These are phyloP conservation scores for Caprella mutica DNA, from an alignment of 2,888 invertebrate genomes.

Conservation along the genomic window DNA sequence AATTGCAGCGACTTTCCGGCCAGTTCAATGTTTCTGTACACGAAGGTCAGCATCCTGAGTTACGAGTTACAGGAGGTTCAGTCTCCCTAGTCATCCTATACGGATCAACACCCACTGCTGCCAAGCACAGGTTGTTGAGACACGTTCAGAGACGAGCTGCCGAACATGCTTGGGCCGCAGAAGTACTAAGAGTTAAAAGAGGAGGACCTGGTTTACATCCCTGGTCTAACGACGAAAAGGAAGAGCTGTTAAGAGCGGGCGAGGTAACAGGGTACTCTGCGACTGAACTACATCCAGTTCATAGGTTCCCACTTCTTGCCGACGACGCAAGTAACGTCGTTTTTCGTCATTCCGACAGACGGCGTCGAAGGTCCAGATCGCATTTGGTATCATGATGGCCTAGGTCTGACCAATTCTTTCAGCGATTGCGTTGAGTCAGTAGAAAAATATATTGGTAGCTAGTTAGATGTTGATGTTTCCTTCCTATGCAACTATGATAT, in stretches of 20 bases:
- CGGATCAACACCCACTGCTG: slow-evolving; percentile 25
- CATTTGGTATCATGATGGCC: slow-evolving; percentile 26
- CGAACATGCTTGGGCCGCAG: slow-evolving; percentile 25
- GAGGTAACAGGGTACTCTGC: slow-evolving; percentile 23
- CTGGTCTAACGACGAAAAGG: slow-evolving; percentile 33
- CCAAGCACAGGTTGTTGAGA: slow-evolving; percentile 35
- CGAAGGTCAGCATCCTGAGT: slow-evolving; percentile 43
- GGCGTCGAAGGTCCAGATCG: slow-evolving; percentile 24
- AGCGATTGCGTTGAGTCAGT: neutral
- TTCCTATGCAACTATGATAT: too few species aligned
- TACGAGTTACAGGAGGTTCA: slow-evolving; percentile 27
- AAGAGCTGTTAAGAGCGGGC: slow-evolving; percentile 26
- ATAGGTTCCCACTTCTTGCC: slow-evolving; percentile 31
- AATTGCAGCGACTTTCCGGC: slow-evolving; percentile 61
- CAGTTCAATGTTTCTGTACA: slow-evolving; percentile 87
- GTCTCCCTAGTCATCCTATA: slow-evolving; percentile 29
- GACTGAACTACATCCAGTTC: slow-evolving; percentile 32
- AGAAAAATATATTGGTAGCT: neutral
- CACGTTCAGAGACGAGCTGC: slow-evolving; percentile 33
- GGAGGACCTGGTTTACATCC: slow-evolving; percentile 20
- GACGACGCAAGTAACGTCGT: slow-evolving; percentile 34
- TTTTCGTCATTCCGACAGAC: slow-evolving; percentile 25
- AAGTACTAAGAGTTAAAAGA: slow-evolving; percentile 24
- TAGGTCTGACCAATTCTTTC: too few species aligned
- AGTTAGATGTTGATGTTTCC: neutral